These are phyloP conservation scores for Shinisaurus crocodilurus DNA, from an alignment of 2,113 vertebrate genomes.

Conservation along the genomic window DNA sequence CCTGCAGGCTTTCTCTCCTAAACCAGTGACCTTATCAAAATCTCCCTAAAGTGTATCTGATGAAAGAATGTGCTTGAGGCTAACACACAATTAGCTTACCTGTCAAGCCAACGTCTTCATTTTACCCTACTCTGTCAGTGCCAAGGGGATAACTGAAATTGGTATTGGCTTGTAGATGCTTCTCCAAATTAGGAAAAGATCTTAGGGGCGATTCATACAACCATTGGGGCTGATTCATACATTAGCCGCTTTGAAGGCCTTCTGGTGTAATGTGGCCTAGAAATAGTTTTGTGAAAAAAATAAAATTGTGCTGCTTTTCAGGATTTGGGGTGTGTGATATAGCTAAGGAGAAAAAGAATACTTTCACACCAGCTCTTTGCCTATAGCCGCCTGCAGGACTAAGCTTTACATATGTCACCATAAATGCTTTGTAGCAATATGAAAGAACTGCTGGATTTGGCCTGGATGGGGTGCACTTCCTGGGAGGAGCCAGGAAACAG, in stretches of 20 bases:
- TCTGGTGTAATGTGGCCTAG: background rate
- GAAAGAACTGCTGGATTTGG: no score
- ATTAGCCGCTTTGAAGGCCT: background rate
- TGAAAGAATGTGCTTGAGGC: conserved; percentile 66
- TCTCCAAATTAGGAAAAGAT: conserved; percentile 49
- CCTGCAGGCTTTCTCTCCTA: conserved; percentile 51
- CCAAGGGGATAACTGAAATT: conserved; percentile 40
- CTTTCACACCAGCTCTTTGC: background rate
- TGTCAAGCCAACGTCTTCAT: conserved; percentile 65
- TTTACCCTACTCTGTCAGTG: conserved; percentile 34
- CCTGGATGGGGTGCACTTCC: no score
- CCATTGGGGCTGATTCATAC: background rate
- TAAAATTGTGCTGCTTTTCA: background rate
- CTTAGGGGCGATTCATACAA: background rate
- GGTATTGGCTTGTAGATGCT: conserved; percentile 44
- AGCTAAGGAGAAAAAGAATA: background rate
- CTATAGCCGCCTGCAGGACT: background rate
- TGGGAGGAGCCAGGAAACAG: no score
- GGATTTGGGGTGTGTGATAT: background rate
- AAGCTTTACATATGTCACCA: background rate
- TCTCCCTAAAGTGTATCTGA: conserved; percentile 52
- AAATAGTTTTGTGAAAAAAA: background rate
- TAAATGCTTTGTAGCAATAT: background rate
- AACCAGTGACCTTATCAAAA: conserved; percentile 55
- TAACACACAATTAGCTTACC: conserved; percentile 61